Evolutionary conservation across 2,113 vertebrate genomes (phyloP).

Genomic region (Cinclus cinclus): DNA sequence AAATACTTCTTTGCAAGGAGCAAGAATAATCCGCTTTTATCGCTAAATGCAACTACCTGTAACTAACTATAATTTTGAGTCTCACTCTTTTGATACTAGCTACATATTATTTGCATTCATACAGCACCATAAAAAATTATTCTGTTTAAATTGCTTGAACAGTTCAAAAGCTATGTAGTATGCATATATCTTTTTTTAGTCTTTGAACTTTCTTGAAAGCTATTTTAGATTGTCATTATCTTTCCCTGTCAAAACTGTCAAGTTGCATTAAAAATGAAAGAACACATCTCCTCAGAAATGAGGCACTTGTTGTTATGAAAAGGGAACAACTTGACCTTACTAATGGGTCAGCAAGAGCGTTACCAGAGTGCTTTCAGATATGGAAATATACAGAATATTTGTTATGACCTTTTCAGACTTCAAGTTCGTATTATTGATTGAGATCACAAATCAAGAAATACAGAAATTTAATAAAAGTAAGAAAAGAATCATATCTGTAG

Average conservation of each 20-base stretch:
- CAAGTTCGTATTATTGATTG: neutral
- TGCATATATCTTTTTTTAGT: neutral
- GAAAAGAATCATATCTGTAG: neutral
- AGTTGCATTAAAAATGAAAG: constrained; percentile 46
- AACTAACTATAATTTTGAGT: neutral
- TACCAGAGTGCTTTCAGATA: neutral
- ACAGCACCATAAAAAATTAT: neutral
- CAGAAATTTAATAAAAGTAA: neutral
- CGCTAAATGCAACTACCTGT: neutral
- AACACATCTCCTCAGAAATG: constrained; percentile 9
- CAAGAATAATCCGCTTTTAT: neutral
- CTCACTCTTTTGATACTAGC: neutral
- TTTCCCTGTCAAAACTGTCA: constrained; percentile 22
- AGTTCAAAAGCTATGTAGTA: constrained; percentile 9
- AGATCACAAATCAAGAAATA: neutral
- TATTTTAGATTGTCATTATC: constrained; percentile 48
- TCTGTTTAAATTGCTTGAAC: neutral
- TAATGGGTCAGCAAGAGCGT: neutral
- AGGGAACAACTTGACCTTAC: neutral
- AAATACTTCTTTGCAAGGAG: neutral
- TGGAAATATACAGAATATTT: neutral
- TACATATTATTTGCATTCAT: neutral
- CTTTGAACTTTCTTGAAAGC: constrained; percentile 46
- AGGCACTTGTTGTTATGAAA: neutral
- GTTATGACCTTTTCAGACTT: neutral